Conservation (phyloP, 2,888 invertebrate species). For the Caenorhabditis sp. region DNA sequence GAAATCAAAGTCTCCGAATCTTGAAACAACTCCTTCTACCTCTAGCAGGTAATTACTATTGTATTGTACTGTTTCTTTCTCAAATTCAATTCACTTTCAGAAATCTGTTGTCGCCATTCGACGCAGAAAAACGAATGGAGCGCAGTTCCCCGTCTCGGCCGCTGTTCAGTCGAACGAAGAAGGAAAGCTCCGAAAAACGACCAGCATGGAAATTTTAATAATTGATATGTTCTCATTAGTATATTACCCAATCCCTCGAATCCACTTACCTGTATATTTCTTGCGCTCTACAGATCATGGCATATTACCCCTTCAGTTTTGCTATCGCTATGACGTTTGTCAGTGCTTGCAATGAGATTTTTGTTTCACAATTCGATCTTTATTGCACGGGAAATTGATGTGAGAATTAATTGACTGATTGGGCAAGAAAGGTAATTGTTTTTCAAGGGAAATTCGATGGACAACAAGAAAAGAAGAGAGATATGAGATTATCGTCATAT, state of each 20-base stretch:
- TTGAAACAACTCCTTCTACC: slow-evolving; percentile 67
- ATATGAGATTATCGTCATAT: too few relatives aligned
- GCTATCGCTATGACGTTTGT: slow-evolving; percentile 31
- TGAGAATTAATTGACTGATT: neutral
- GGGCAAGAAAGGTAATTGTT: slow-evolving; percentile 52
- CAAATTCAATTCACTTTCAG: slow-evolving; percentile 46
- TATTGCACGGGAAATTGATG: slow-evolving; percentile 12
- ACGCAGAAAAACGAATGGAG: slow-evolving; percentile 69
- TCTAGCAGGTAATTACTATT: slow-evolving; percentile 59
- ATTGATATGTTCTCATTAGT: slow-evolving; percentile 34
- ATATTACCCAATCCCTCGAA: neutral
- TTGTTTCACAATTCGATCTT: neutral
- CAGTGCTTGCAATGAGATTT: slow-evolving; percentile 42
- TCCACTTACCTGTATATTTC: slow-evolving; percentile 41
- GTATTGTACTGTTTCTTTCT: too few relatives aligned
- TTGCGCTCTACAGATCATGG: slow-evolving; percentile 48
- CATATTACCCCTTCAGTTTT: slow-evolving; percentile 44
- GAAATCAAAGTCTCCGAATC: slow-evolving; percentile 67
- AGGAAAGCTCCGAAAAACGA: slow-evolving; percentile 66
- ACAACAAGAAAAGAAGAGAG: neutral
- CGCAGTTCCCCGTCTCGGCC: slow-evolving; percentile 72
- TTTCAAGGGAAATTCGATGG: too few relatives aligned
- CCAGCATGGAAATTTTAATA: slow-evolving; percentile 77
- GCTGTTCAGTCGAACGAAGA: slow-evolving; percentile 67
- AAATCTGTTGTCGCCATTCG: slow-evolving; percentile 71